Conservation (phyloP, 1,140 invertebrate species). For the Diachasmimorpha longicaudata region DNA sequence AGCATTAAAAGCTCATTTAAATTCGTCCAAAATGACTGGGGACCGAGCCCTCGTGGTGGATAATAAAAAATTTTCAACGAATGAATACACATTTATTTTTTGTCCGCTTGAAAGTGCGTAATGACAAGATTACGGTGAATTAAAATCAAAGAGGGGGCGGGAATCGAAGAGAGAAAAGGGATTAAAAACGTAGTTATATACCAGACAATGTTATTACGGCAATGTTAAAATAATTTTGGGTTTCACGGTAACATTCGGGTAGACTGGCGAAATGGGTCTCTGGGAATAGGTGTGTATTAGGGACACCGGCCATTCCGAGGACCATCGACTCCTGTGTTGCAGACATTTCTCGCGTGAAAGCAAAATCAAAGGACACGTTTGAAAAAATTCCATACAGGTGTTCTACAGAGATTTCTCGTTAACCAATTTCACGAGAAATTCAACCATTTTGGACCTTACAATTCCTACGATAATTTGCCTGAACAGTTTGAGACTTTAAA, state of each 20-base stretch:
- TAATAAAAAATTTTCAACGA: constrained; percentile 47
- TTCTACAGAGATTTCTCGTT: no score
- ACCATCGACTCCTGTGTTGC: constrained; percentile 16
- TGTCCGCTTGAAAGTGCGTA: constrained; percentile 31
- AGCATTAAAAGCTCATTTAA: constrained; percentile 54
- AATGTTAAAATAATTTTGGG: constrained; percentile 43
- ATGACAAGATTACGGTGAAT: constrained; percentile 50
- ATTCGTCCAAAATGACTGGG: constrained; percentile 40
- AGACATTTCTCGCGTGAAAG: background rate
- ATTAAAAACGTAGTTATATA: constrained; percentile 10
- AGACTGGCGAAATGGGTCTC: constrained; percentile 4
- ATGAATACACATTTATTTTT: constrained; percentile 40
- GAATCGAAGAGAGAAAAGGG: background rate
- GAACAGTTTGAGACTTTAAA: no score
- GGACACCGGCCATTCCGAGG: constrained; percentile 9
- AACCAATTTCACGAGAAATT: no score
- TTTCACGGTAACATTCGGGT: constrained; percentile 29
- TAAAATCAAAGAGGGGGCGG: constrained; percentile 29
- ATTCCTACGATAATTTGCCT: no score
- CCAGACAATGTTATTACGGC: constrained; percentile 46
- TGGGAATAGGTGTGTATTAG: background rate
- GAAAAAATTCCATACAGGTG: background rate
- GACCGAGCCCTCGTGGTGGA: constrained; percentile 17
- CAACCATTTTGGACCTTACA: no score
- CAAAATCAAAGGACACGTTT: no score